These are phyloP conservation scores for Lissocephala sabroskyi DNA, from an alignment of 2,888 invertebrate genomes.

Conservation along the genomic window DNA sequence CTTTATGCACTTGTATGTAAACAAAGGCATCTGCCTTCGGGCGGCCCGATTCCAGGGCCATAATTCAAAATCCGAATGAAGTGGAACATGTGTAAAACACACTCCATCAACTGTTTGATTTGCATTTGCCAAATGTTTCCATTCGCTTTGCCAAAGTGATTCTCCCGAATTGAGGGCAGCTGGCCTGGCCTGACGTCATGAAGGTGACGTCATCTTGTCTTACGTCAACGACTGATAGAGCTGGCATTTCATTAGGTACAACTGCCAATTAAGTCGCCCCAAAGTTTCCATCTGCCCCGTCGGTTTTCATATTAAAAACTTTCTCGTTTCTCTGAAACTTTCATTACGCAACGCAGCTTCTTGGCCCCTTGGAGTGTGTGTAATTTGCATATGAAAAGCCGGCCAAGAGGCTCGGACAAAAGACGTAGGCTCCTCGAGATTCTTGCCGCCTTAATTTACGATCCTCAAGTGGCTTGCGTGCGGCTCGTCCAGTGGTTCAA, in stretches of 20 bases:
- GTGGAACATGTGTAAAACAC: too few species aligned
- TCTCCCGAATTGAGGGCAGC: too few species aligned
- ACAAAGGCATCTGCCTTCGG: too few species aligned
- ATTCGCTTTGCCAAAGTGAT: too few species aligned
- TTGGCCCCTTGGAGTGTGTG: conserved; percentile 2
- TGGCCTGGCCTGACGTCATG: background rate
- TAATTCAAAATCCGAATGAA: too few species aligned
- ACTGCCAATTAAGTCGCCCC: conserved; percentile 22
- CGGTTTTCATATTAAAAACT: conserved; percentile 23
- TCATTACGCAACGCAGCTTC: background rate
- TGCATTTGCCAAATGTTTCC: too few species aligned
- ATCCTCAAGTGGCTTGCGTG: conserved; percentile 40
- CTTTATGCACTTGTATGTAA: background rate
- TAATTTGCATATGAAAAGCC: conserved; percentile 26
- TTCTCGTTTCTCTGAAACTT: conserved; percentile 24
- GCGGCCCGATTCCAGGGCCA: too few species aligned
- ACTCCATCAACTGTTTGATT: too few species aligned
- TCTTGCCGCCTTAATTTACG: background rate
- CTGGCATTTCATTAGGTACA: conserved; percentile 22
- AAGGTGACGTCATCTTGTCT: conserved; percentile 37
- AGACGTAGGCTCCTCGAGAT: background rate
- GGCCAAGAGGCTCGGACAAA: background rate
- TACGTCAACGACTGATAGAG: conserved; percentile 19
- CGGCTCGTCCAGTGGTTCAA: conserved; percentile 24
- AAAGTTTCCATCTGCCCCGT: background rate